Evolutionary conservation across 2,888 invertebrate species (phyloP).

Genomic region (Lasioglossum malachurum): DNA sequence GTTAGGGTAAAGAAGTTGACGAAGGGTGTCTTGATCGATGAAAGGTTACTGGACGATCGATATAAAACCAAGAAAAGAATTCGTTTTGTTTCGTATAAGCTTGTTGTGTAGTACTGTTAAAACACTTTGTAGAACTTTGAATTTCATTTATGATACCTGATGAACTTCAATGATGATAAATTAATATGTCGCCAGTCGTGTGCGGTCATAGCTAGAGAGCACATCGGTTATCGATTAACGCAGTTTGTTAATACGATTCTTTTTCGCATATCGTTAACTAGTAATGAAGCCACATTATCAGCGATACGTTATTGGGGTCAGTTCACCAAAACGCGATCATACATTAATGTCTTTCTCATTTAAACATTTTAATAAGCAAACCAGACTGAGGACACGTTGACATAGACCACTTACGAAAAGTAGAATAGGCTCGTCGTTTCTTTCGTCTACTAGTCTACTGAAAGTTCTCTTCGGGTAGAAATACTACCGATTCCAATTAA

Average conservation of each 20-base stretch:
- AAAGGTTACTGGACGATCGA: not conserved
- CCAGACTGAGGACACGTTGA: not conserved
- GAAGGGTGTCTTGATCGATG: not conserved
- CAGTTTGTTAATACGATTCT: too few relatives aligned
- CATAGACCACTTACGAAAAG: not conserved
- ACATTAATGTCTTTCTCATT: not conserved
- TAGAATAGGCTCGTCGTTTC: not conserved
- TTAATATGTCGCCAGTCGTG: too few relatives aligned
- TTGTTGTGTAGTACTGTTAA: not conserved
- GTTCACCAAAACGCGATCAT: too few relatives aligned
- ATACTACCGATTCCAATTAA: not conserved
- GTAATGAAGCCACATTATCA: too few relatives aligned
- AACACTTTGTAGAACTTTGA: not conserved
- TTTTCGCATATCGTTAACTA: too few relatives aligned
- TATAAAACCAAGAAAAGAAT: not conserved
- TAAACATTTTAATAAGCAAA: not conserved
- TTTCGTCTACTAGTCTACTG: not conserved
- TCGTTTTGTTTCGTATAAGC: not conserved
- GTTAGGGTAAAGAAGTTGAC: not conserved
- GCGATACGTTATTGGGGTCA: too few relatives aligned
- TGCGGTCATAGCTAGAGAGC: too few relatives aligned
- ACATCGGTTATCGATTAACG: too few relatives aligned
- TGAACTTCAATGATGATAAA: not conserved
- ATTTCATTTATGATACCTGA: not conserved
- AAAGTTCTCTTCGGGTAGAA: not conserved